phyloP scores from a whole-genome alignment of 1,140 invertebrate genomes.

The Gonatopus flavifemur region DNA sequence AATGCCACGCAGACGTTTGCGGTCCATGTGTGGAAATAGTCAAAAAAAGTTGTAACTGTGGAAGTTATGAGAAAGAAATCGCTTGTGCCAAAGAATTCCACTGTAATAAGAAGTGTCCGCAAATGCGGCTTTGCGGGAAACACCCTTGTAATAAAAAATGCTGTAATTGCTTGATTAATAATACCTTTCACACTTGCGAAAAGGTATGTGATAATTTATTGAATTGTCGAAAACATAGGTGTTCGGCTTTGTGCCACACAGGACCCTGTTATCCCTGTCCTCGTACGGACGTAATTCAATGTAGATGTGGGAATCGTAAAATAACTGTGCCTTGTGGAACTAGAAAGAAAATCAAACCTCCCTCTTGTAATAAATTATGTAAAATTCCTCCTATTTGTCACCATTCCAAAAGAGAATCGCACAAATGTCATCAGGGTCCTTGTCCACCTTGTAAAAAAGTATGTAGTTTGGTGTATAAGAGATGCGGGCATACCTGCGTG shows the following conservation, averaged over 20 bases:
- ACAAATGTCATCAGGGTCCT: conserved; percentile 84
- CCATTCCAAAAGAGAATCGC: conserved; percentile 70
- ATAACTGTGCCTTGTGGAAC: conserved; percentile 85
- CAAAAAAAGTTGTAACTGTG: conserved; percentile 81
- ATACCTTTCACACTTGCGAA: conserved; percentile 69
- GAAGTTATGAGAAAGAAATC: conserved; percentile 76
- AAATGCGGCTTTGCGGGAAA: conserved; percentile 77
- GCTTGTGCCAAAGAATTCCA: conserved; percentile 85
- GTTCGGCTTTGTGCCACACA: conserved; percentile 79
- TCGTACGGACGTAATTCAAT: conserved; percentile 74
- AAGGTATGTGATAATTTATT: conserved; percentile 82
- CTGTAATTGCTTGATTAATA: conserved; percentile 47
- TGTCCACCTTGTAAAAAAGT: conserved; percentile 81
- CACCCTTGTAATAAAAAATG: conserved; percentile 85
- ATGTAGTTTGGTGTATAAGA: conserved; percentile 64
- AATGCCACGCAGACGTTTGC: conserved; percentile 83
- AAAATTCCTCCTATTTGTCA: conserved; percentile 77
- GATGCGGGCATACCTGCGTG: conserved; percentile 79
- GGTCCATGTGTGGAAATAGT: conserved; percentile 80
- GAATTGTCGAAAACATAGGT: conserved; percentile 88
- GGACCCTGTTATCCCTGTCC: conserved; percentile 91
- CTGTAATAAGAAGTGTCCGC: conserved; percentile 89
- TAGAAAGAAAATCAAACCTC: conserved; percentile 74
- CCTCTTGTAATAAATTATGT: conserved; percentile 75
- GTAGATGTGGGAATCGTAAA: conserved; percentile 78